A percentile compares a stretch with the other conserved stretches of the same genome.
Conservation (phyloP, 2,888 invertebrate species). For the Anticlea derivata region DNA sequence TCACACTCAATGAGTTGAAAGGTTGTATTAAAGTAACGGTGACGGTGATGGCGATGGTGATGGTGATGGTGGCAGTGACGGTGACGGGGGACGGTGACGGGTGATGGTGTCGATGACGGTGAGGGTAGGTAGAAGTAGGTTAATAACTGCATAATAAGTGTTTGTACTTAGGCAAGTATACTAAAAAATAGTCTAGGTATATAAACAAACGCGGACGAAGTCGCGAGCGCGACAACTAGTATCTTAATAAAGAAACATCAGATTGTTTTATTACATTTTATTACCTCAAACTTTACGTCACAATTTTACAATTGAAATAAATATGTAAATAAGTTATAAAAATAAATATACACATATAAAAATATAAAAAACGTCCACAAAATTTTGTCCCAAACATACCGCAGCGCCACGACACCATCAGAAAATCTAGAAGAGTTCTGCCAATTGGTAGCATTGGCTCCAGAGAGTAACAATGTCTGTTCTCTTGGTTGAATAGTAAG, state of each 20-base stretch:
- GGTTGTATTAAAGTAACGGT: too few relatives aligned
- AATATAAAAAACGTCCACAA: conserved; percentile 29
- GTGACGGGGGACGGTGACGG: too few relatives aligned
- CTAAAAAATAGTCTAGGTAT: too few relatives aligned
- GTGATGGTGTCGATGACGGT: too few relatives aligned
- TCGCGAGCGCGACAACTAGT: too few relatives aligned
- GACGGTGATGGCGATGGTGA: too few relatives aligned
- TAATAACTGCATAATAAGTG: too few relatives aligned
- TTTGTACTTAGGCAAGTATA: too few relatives aligned
- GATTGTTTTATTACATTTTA: conserved; percentile 42
- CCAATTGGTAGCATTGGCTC: not conserved
- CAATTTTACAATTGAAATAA: conserved; percentile 35
- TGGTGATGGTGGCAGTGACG: too few relatives aligned
- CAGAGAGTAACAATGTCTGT: not conserved
- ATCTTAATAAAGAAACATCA: conserved; percentile 4
- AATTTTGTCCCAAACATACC: conserved; percentile 24
- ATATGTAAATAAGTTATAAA: conserved; percentile 51
- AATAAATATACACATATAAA: conserved; percentile 41
- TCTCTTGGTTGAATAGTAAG: not conserved
- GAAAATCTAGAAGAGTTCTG: conserved; percentile 1
- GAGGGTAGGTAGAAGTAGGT: too few relatives aligned
- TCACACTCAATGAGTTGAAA: too few relatives aligned
- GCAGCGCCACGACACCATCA: conserved; percentile 34
- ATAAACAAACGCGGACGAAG: too few relatives aligned
- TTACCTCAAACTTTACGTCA: conserved; percentile 41